Base-by-base conservation (phyloP, 1,140 invertebrate genomes). In the Ips typographus region DNA sequence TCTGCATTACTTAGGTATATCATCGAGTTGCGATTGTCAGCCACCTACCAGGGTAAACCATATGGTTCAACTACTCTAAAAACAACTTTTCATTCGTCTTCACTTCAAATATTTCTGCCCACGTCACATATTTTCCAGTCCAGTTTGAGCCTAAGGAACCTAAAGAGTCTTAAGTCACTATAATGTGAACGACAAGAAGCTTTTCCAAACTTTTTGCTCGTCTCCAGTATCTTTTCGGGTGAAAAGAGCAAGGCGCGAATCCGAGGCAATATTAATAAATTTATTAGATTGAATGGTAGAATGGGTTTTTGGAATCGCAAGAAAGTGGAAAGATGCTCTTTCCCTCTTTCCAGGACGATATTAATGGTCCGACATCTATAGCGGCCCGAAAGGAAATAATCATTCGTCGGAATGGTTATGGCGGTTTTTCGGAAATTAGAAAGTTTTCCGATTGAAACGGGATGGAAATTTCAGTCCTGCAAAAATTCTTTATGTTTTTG, bases 251-350 rank as follows among this genome's bases (percentile, higher is more conserved):
- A 68, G 65, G 58, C 56, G 65, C 65, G 47, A 60, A 68, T 60
- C 38, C 65, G 22, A 59, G 49, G 65, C 65, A 60, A 68, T 68
- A 68, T 68, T 68, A 68, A 68, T 68, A 68, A 68, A 68, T 68
- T 68, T 68, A 68, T 68, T 68, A 68, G 65, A 68, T 68, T 68
- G 65, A 68, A 68, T 66, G 64, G 64, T 58, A 55, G 49, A 66
- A 66, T 68, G 65, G 65, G 49, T 47, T 68, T 68, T 68, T 44
- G 43, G 44, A 68, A 68, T 68, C 57, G 65, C 47, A 68, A 60
- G 65, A 68, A 60, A 68, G 39, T 68, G 65, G 65, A 60, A 68
- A 68, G 65, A 68, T 68, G 65, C 65, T 59, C 65, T 53, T 60
- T 68, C 65, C 40, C 57, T 68, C 60, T 22, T 22, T 22, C 22